Percentiles rank a stretch among this genome's conserved stretches.
Evolutionary conservation across 2,113 vertebrate species (phyloP).

Genomic region (Bucco capensis): DNA sequence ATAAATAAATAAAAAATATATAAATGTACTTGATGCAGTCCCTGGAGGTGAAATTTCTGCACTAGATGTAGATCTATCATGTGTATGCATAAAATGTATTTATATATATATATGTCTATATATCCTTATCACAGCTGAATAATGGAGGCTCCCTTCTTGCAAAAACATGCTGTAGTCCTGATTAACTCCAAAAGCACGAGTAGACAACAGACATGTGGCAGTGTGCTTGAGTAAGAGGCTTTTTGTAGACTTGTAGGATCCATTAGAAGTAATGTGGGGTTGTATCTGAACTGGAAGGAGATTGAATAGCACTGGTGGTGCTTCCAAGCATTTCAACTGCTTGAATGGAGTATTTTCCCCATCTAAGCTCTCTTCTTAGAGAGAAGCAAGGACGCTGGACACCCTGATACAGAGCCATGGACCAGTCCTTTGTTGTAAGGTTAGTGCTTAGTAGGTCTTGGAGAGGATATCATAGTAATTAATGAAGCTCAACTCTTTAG

Average conservation of each 20-base stretch:
- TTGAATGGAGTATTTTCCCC: neutral
- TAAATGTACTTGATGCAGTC: neutral
- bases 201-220: accelerated
- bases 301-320: neutral
- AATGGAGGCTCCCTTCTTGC: neutral
- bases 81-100: neutral
- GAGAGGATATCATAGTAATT: neutral
- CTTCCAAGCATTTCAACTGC: neutral
- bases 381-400: neutral
- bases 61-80: neutral
- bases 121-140: neutral
- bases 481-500: neutral
- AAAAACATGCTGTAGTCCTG: neutral
- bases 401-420: accelerated
- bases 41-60: neutral
- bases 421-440: neutral
- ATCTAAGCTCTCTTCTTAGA: neutral
- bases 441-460: neutral
- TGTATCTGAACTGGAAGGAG: neutral
- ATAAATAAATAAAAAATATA: no score
- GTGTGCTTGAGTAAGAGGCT: neutral
- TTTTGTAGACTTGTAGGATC: neutral
- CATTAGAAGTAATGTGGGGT: neutral
- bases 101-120: accelerated
- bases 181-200: neutral